A percentile compares a stretch with the other conserved stretches of the same genome.
Evolutionary conservation across 2,797 vertebrate species (phyloP).

Genomic region (Loriculus beryllinus): DNA sequence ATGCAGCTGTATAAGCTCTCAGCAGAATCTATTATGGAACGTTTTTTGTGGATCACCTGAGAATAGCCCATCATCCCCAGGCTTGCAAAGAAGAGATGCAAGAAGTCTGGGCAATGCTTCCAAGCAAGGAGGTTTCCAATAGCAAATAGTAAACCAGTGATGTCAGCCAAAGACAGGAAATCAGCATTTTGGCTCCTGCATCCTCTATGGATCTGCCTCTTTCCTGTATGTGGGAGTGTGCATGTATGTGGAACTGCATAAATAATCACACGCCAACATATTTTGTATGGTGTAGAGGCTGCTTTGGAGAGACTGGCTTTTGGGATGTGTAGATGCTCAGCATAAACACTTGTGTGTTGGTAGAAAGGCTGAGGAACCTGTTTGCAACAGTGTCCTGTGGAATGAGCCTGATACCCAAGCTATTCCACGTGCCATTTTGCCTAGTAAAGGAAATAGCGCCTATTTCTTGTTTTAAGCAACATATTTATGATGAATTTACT

Average conservation of each 20-base stretch:
- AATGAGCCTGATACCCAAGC: not conserved
- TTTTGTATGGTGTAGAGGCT: not conserved
- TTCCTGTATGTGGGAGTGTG: not conserved
- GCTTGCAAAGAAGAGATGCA: conserved; percentile 10
- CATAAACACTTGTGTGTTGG: not conserved
- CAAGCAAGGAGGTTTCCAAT: conserved; percentile 36
- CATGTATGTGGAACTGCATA: not conserved
- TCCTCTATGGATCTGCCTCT: not conserved
- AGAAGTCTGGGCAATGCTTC: conserved; percentile 35
- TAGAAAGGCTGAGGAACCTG: not conserved
- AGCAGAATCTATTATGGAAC: conserved; percentile 47
- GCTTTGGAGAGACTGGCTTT: not conserved
- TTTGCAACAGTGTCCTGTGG: not conserved
- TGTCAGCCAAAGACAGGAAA: conserved; percentile 48
- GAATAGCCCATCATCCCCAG: conserved; percentile 24
- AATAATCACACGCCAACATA: not conserved
- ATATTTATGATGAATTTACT: not conserved
- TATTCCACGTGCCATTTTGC: conserved; percentile 2
- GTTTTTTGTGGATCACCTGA: conserved; percentile 53
- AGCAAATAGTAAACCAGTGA: conserved; percentile 7
- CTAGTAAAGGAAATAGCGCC: not conserved
- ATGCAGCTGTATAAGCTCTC: conserved; percentile 44
- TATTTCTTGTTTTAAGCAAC: not conserved
- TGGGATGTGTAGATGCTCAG: not conserved
- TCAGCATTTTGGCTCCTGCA: not conserved